phyloP scores from a whole-genome alignment of 2,888 invertebrate genomes.

The Criorhina ranunculi region DNA sequence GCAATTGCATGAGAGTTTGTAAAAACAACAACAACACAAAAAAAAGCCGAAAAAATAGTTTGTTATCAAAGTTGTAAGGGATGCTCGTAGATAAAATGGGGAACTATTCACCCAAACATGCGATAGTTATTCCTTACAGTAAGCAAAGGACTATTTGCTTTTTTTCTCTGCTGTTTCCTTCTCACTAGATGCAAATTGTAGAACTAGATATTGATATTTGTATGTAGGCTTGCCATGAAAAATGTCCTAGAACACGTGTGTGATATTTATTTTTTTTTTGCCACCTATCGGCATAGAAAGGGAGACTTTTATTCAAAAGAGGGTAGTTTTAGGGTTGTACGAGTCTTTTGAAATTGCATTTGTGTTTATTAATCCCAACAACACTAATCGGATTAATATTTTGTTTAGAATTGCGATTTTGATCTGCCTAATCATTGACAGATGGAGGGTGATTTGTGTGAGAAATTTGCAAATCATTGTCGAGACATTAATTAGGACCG shows the following conservation, averaged over 20 bases:
- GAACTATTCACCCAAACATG: too few relatives aligned
- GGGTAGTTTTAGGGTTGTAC: constrained; percentile 8
- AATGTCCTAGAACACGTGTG: constrained; percentile 23
- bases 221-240: not conserved
- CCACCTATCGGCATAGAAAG: constrained; percentile 8
- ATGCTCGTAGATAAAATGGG: not conserved
- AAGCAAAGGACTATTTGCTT: constrained; percentile 1
- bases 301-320: not conserved
- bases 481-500: constrained; percentile 58
- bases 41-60: not conserved
- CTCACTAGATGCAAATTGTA: not conserved
- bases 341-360: not conserved
- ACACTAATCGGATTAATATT: constrained; percentile 54
- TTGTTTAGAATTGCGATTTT: constrained; percentile 36
- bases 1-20: not conserved
- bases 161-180: not conserved
- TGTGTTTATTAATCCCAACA: constrained; percentile 22
- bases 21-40: not conserved
- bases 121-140: constrained; percentile 17
- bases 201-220: not conserved
- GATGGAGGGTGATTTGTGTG: constrained; percentile 9
- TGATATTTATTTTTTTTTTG: not conserved
- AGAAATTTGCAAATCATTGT: constrained; percentile 45
- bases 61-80: not conserved
- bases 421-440: constrained; percentile 34